Evolutionary conservation across 2,797 vertebrate genomes (phyloP).

Genomic region (Myripristis jacobus): DNA sequence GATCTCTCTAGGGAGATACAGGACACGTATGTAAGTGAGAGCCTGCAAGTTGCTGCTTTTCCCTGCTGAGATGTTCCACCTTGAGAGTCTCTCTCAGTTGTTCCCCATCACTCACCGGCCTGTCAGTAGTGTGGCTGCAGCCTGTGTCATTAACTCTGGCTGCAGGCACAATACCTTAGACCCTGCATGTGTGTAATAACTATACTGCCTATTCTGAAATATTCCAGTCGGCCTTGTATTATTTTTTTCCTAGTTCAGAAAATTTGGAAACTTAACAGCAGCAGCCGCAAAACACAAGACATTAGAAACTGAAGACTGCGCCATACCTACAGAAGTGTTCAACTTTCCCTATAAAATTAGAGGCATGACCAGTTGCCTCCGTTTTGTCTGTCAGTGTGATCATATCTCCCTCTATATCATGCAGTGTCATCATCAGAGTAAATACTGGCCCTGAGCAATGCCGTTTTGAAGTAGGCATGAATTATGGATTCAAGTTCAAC

Average conservation of each 20-base stretch:
- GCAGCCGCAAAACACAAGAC: conserved; percentile 10
- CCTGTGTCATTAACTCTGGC: conserved; percentile 55
- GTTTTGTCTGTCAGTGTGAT: background rate
- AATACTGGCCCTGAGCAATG: conserved; percentile 27
- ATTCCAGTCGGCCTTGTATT: conserved; percentile 26
- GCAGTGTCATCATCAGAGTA: background rate
- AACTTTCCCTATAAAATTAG: too few relatives aligned
- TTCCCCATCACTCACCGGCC: conserved; percentile 61
- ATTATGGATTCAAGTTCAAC: background rate
- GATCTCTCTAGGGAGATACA: conserved; percentile 9
- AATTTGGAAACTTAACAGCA: conserved; percentile 18
- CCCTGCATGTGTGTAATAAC: conserved; percentile 44
- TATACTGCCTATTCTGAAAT: conserved; percentile 37
- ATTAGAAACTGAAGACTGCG: background rate
- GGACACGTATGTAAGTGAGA: conserved; percentile 18
- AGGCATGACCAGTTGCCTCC: too few relatives aligned
- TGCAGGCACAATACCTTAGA: conserved; percentile 26
- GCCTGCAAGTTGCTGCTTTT: conserved; percentile 28
- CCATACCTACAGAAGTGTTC: too few relatives aligned
- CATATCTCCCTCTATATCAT: background rate
- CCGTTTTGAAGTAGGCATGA: background rate
- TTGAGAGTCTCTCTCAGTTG: conserved; percentile 53
- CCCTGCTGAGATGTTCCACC: conserved; percentile 27
- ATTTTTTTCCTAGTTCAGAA: conserved; percentile 19
- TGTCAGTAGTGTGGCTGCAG: conserved; percentile 57